phyloP scores from a whole-genome alignment of 2,797 vertebrate genomes.

The Gallinago nigripennis region DNA sequence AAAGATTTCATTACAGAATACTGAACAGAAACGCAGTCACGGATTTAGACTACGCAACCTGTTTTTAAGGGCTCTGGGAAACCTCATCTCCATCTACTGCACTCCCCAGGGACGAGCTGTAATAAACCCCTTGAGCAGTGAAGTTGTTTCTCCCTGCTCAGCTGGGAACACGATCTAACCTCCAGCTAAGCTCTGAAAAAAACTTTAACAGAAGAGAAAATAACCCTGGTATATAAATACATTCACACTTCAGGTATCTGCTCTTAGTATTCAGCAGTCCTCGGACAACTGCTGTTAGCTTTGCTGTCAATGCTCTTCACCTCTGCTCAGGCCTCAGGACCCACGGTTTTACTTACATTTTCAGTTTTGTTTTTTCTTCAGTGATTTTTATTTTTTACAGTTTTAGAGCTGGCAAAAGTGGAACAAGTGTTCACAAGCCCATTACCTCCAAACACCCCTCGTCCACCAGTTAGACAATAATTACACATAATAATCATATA shows the following conservation, averaged over 20 bases:
- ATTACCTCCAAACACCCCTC: not conserved
- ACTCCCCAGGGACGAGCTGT: not conserved
- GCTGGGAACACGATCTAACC: not conserved
- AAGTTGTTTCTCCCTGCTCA: not conserved
- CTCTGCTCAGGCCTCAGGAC: not conserved
- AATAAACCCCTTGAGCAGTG: not conserved
- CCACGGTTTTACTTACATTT: not conserved
- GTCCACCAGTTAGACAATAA: not conserved
- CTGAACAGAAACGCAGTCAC: not conserved
- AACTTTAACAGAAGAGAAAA: not conserved
- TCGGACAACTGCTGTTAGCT: not conserved
- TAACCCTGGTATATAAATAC: not conserved
- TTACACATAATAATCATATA: not conserved
- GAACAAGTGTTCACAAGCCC: not conserved
- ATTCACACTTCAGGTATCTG: not conserved
- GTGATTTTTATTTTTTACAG: not conserved
- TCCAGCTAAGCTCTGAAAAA: not conserved
- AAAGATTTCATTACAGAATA: not conserved
- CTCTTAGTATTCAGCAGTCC: not conserved
- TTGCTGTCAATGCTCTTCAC: not conserved
- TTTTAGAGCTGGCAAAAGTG: not conserved
- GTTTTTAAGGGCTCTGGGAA: not conserved
- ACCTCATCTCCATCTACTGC: not conserved
- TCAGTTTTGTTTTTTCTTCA: not conserved
- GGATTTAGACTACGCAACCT: not conserved